Evolutionary conservation across 1,140 invertebrate genomes (phyloP), one percentile per base, ranked within the genome.

Genomic region (Oryzaephilus surinamensis): DNA sequence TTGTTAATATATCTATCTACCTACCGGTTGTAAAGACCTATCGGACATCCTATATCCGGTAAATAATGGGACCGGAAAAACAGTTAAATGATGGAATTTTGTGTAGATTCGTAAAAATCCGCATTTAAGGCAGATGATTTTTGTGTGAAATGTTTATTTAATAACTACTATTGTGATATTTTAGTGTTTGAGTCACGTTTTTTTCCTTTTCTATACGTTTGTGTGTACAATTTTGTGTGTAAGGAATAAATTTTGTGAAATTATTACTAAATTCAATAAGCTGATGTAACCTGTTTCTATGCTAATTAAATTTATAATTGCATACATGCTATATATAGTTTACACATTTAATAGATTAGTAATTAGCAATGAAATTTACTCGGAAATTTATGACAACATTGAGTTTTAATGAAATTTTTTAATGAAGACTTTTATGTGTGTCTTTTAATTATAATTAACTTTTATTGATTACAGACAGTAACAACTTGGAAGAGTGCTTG

Each of bases 31-130:
- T 43, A 46, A 44, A 43, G 42, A 46, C 37, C 35, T 43, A 38
- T 50, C 48, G 48, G 48, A 50, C 39, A 41, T 50, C 28, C 45
- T 50, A 43, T 50, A 41, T 46, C 48, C 48, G 48, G 48, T 41
- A 30, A 12, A 38, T 32, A 44, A 33, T 39, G 37, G 38, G 38
- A 47, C 48, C 42, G 48, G 45, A 50, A 50, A 41, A 46, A 50
- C 32, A 38, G 43, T 47, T 41, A 41, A 41, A 38, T 39, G 35
- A 39, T 35, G 47, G 47, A 45, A 49, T 49, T 43, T 43, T 44
- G 32, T 20, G 32, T 19, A 43, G 42, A 38, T 44, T 31, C 30
- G 28, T 34, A 44, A 44, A 44, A n/a, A n/a, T n/a, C 42, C 42
- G 27, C 42, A 44, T n/a, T n/a, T n/a, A n/a, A n/a, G n/a, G n/a